A percentile compares a stretch with the other conserved stretches of the same genome.
Evolutionary conservation across 2,888 invertebrate genomes (phyloP).

Genomic region (Argyra leucocephala): DNA sequence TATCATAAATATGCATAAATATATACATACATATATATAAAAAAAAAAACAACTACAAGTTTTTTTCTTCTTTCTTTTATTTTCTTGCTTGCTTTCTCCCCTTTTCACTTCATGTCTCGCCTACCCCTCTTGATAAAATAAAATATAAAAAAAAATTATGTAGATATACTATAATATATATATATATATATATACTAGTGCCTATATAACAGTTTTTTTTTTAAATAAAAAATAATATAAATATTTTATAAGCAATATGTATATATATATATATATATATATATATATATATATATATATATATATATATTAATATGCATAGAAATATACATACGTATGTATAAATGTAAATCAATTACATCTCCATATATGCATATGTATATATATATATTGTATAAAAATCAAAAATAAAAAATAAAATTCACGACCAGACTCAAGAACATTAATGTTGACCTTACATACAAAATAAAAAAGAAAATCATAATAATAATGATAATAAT

Average conservation of each 20-base stretch:
- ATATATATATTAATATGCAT: neutral
- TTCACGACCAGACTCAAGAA: constrained; percentile 24
- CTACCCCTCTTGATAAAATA: neutral
- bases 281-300: neutral
- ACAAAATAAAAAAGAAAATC: neutral
- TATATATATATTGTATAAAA: neutral
- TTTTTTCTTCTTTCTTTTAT: neutral
- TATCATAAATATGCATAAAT: neutral
- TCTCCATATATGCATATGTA: neutral
- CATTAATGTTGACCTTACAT: constrained; percentile 22
- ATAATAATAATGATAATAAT: too few relatives aligned
- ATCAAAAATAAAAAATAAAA: neutral
- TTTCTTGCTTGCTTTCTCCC: too few relatives aligned
- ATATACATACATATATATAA: neutral
- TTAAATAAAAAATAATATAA: too few relatives aligned
- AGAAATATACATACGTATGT: neutral
- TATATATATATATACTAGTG: too few relatives aligned
- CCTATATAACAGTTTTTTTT: too few relatives aligned
- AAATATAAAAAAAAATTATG: too few relatives aligned
- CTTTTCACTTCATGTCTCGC: neutral
- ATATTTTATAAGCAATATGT: too few relatives aligned
- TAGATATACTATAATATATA: too few relatives aligned
- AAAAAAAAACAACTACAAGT: neutral
- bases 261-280: neutral
- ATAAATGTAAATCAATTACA: neutral